These are phyloP conservation scores for Cercopithecus hamlyni DNA, from an alignment of 2,797 vertebrate genomes.

Conservation along the genomic window DNA sequence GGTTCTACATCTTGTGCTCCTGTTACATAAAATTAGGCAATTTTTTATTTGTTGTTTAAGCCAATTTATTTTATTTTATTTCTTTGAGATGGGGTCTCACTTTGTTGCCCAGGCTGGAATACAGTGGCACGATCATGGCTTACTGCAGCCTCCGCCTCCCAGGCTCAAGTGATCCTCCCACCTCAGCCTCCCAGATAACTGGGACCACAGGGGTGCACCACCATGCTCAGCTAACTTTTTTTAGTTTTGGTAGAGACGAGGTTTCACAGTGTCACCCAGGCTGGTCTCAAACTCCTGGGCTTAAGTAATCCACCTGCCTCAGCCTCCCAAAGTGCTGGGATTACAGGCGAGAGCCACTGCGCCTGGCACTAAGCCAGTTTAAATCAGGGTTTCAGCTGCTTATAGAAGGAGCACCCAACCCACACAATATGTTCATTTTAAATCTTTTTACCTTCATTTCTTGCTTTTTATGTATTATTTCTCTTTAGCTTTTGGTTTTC, in stretches of 20 bases:
- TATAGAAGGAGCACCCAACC: not conserved
- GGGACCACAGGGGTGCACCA: not conserved
- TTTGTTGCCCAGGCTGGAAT: not conserved
- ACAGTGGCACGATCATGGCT: not conserved
- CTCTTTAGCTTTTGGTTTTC: not conserved
- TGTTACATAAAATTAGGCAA: not conserved
- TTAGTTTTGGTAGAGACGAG: not conserved
- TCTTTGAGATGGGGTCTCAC: not conserved
- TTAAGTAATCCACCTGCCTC: not conserved
- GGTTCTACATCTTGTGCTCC: not conserved
- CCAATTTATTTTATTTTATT: not conserved
- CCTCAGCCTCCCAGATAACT: not conserved
- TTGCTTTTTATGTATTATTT: not conserved
- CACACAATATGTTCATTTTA: not conserved
- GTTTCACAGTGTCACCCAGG: not conserved
- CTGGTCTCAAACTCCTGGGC: not conserved
- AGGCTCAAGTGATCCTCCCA: not conserved
- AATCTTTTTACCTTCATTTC: conserved; percentile 1
- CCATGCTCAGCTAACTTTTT: not conserved
- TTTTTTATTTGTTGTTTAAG: conserved; percentile 24
- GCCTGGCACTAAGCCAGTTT: not conserved
- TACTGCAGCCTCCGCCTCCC: accelerated
- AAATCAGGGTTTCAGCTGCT: not conserved
- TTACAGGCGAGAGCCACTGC: not conserved
- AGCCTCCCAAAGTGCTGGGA: not conserved